Evolutionary conservation across 2,797 vertebrate species (phyloP), one percentile per base, ranked within the genome.

Genomic region (Bovichtus variegatus): DNA sequence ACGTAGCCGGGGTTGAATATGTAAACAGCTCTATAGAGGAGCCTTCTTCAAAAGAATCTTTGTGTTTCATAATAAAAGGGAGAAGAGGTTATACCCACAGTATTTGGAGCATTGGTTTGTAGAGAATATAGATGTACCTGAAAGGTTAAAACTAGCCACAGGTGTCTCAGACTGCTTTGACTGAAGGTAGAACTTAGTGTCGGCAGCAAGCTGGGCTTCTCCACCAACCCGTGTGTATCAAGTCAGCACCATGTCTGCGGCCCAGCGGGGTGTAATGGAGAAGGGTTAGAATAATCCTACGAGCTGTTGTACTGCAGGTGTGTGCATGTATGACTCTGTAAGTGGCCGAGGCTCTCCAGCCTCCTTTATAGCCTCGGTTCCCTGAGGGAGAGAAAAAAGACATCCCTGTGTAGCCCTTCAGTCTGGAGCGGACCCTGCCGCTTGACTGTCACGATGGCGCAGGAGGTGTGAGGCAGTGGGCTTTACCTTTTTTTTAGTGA

Each of bases 261-360:
- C 87, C 76, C 87, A 89, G 87, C 74, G 18, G 88, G 88, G 68
- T 72, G 81, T 87, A 73, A 86, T 84, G 61, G 86, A 86, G 85
- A 89, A 71, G 77, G 79, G 87, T 83, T 81, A 68, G 75, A 86
- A 89, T 89, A 85, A 89, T 87, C 83, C 80, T 65, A 68, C 44
- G 46, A 86, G 87, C 83, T 83, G 79, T 86, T 90, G 82, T 68
- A 34, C 31, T 34, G 31, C 34, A 82, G 81, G 80, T 81, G 71
- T 81, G 73, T 88, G 80, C 70, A 76, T 88, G 88, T 84, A 88
- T 76, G 71, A 69, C 73, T 79, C 51, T 84, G 71, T 74, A 77
- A 85, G 81, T 87, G 83, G 54, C 78, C 66, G n/a, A 66, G 71
- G 67, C 77, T 75, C 53, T 76, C 58, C 31, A 25, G 73, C 79